Conservation (phyloP, 2,113 vertebrate genomes). For the Cyanistes caeruleus region DNA sequence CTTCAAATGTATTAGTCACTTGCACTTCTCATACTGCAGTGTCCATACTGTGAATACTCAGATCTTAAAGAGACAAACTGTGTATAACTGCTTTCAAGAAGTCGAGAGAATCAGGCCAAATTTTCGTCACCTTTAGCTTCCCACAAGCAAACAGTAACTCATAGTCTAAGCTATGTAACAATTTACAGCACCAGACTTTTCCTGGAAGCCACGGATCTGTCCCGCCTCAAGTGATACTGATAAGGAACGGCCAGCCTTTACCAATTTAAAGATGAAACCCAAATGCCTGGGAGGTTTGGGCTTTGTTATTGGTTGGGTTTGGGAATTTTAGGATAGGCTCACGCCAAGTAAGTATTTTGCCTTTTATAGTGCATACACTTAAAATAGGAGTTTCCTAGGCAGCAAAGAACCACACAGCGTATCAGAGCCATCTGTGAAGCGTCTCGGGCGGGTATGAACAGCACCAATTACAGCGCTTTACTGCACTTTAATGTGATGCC, state of each 20-base stretch:
- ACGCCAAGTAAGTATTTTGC: not conserved
- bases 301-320: not conserved
- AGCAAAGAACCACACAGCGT: not conserved
- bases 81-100: not conserved
- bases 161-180: not conserved
- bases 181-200: not conserved
- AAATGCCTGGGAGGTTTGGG: not conserved
- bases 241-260: not conserved
- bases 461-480: not conserved
- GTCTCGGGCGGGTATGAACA: not conserved
- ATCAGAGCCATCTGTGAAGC: not conserved
- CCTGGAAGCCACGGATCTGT: not conserved
- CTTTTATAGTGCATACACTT: not conserved
- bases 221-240: not conserved
- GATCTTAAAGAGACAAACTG: not conserved
- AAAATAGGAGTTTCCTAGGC: constrained; percentile 10
- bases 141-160: not conserved
- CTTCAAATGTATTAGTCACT: not conserved
- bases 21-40: not conserved
- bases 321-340: not conserved
- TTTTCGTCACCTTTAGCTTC: not conserved
- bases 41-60: not conserved
- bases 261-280: not conserved
- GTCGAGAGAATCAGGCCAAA: not conserved
- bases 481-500: not conserved